Evolutionary conservation across 1,140 invertebrate genomes (phyloP).

Genomic region (Cydia splendana): DNA sequence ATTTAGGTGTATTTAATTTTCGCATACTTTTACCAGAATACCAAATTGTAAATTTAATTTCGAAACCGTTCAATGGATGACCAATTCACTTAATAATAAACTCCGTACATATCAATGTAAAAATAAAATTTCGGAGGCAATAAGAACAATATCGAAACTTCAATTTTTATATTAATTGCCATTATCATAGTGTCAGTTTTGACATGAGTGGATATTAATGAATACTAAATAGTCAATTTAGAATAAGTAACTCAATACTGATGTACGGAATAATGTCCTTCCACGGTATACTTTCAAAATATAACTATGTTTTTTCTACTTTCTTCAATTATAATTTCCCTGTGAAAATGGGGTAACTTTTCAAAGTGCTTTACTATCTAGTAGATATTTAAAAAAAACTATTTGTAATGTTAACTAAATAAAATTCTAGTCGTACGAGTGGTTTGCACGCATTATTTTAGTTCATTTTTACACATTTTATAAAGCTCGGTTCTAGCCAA

Average conservation of each 20-base stretch:
- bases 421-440: slow-evolving; percentile 72
- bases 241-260: slow-evolving; percentile 41
- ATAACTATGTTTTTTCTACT: slow-evolving; percentile 33
- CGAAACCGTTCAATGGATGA: slow-evolving; percentile 37
- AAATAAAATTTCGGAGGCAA: slow-evolving; percentile 60
- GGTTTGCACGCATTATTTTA: slow-evolving; percentile 63
- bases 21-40: slow-evolving; percentile 19
- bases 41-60: slow-evolving; percentile 17
- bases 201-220: slow-evolving; percentile 32
- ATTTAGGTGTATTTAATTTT: slow-evolving; percentile 20
- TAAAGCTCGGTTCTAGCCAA: slow-evolving; percentile 48
- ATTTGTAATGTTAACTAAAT: slow-evolving; percentile 74
- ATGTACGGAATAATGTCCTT: slow-evolving; percentile 31
- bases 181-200: slow-evolving; percentile 29
- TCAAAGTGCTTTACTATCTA: slow-evolving; percentile 80
- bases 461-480: slow-evolving; percentile 42
- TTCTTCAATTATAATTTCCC: slow-evolving; percentile 48
- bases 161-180: slow-evolving; percentile 35
- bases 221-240: slow-evolving; percentile 65
- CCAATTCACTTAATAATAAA: slow-evolving; percentile 45
- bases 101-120: slow-evolving; percentile 72
- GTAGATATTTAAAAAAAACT: slow-evolving; percentile 72
- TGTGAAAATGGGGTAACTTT: slow-evolving; percentile 66
- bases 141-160: slow-evolving; percentile 44
- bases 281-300: slow-evolving; percentile 31